phyloP scores from a whole-genome alignment of 1,140 invertebrate genomes.

The Bombus soroeensis region DNA sequence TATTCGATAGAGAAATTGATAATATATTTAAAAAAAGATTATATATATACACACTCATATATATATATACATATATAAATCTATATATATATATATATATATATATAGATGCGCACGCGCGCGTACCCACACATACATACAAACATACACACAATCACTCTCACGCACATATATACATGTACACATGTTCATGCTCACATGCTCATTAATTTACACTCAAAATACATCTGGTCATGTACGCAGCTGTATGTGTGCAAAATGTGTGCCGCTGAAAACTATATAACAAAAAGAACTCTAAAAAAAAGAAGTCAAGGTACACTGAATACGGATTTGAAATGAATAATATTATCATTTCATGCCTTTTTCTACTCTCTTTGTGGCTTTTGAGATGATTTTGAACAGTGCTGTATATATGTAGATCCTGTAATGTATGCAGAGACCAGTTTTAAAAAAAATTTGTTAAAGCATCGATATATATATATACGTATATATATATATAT shows the following conservation, averaged over 20 bases:
- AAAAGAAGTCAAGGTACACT: constrained; percentile 39
- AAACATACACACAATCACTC: constrained; percentile 12
- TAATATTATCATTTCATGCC: constrained; percentile 67
- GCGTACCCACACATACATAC: constrained; percentile 17
- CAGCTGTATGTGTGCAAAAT: constrained; percentile 43
- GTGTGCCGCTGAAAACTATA: constrained; percentile 49
- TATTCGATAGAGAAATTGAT: constrained; percentile 78
- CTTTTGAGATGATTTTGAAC: constrained; percentile 72
- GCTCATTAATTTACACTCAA: constrained; percentile 51
- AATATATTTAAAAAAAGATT: constrained; percentile 78
- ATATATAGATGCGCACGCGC: constrained; percentile 26
- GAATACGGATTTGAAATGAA: constrained; percentile 66
- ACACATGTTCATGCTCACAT: constrained; percentile 34
- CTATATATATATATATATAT: not conserved
- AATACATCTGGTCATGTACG: constrained; percentile 55
- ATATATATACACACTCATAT: constrained; percentile 47
- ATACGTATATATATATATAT: too few species aligned
- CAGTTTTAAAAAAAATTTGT: constrained; percentile 59
- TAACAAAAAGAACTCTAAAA: constrained; percentile 30
- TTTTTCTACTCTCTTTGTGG: constrained; percentile 76
- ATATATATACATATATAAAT: not conserved
- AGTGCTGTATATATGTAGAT: constrained; percentile 69
- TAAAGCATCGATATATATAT: constrained; percentile 44
- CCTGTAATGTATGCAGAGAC: constrained; percentile 65
- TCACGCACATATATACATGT: constrained; percentile 37